phyloP scores from a whole-genome alignment of 1,140 invertebrate species.

The Nephila pilipes region DNA sequence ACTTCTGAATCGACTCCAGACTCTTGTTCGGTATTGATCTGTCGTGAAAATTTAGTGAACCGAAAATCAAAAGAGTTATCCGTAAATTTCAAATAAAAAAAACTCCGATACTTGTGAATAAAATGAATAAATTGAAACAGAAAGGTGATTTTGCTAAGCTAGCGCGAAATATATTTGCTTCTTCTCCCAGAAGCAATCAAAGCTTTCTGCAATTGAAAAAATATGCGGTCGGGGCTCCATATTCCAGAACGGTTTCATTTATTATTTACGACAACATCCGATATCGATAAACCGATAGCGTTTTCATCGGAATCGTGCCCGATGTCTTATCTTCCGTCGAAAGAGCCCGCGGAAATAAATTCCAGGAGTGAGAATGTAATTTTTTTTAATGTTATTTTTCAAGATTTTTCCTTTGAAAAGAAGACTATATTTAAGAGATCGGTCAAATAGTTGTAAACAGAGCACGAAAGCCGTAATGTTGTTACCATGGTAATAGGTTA shows the following conservation, averaged over 20 bases:
- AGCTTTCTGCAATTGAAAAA: not conserved
- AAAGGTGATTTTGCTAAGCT: not conserved
- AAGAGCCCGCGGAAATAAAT: not conserved
- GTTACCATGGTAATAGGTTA: too few species aligned
- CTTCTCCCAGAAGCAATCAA: not conserved
- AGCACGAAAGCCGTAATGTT: too few species aligned
- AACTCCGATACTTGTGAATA: too few species aligned
- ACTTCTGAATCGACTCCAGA: too few species aligned
- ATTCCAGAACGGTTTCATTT: not conserved
- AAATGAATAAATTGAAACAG: not conserved
- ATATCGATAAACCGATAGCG: conserved; percentile 31
- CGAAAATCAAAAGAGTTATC: too few species aligned
- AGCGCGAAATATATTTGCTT: not conserved
- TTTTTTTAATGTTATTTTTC: not conserved
- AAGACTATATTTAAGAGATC: not conserved
- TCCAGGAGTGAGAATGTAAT: not conserved
- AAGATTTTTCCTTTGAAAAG: not conserved
- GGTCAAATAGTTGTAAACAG: not conserved
- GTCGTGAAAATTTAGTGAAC: too few species aligned
- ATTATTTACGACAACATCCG: conserved; percentile 1
- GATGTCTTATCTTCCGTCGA: not conserved
- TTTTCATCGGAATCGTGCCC: not conserved
- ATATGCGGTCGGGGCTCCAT: not conserved
- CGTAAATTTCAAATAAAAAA: too few species aligned
- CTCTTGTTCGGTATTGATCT: too few species aligned